Conservation (phyloP, 2,888 invertebrate genomes). For the Griposia aprilina region DNA sequence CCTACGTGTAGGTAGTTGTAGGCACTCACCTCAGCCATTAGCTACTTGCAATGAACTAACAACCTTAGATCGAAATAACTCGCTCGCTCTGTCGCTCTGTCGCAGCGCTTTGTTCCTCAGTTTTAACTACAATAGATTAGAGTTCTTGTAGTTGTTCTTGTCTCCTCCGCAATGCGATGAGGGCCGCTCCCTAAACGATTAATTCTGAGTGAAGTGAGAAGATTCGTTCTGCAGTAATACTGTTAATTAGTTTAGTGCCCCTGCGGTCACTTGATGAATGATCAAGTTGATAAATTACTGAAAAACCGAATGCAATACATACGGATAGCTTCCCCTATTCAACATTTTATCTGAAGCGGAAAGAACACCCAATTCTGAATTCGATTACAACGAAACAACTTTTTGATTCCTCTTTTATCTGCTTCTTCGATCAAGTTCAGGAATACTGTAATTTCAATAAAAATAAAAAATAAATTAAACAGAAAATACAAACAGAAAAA, state of each 20-base stretch:
- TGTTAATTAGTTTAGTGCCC: constrained; percentile 73
- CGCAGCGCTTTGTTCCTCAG: constrained; percentile 57
- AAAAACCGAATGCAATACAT: constrained; percentile 57
- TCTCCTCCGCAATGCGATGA: constrained; percentile 56
- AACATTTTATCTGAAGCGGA: constrained; percentile 34
- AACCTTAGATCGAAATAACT: constrained; percentile 64
- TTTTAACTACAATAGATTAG: constrained; percentile 72
- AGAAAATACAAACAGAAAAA: constrained; percentile 59
- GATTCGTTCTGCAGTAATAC: constrained; percentile 64
- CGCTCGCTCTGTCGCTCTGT: constrained; percentile 37
- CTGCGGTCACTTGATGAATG: constrained; percentile 73
- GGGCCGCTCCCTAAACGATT: constrained; percentile 72
- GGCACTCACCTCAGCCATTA: constrained; percentile 64
- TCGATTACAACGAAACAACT: constrained; percentile 54
- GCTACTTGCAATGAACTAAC: constrained; percentile 63
- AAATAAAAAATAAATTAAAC: constrained; percentile 57
- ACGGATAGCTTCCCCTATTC: constrained; percentile 51
- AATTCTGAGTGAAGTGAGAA: constrained; percentile 71
- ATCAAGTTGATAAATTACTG: constrained; percentile 70
- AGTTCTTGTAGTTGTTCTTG: constrained; percentile 72
- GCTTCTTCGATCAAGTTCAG: constrained; percentile 42
- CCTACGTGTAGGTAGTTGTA: constrained; percentile 27
- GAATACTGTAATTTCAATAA: constrained; percentile 60
- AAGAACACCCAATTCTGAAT: constrained; percentile 45
- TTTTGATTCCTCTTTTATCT: constrained; percentile 49